Base-by-base conservation (phyloP, 2,113 vertebrate genomes). In the Cisticola juncidis region DNA sequence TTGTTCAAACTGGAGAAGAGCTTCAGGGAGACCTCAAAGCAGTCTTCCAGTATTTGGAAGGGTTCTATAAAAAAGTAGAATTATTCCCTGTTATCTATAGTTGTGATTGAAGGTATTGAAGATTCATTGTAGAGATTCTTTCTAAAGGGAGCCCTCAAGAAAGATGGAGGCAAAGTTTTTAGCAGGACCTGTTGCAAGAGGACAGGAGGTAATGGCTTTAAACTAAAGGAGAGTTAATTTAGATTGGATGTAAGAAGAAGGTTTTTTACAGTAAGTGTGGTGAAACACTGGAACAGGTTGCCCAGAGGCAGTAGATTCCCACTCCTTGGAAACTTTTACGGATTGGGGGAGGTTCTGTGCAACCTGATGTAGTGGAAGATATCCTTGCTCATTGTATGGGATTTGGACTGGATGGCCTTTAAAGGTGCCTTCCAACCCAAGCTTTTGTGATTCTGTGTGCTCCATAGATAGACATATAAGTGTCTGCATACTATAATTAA, bases 341-440 rank as follows among this genome's bases (percentile, higher is more conserved):
- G 12, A 14, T 22, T 88, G 35, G 35, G 14, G 1, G 2, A 61
- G 11, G 18, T 5, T 65, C 36, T 65, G 22, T 4, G 6, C 18
- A 44, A 13, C 12, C 2, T 36, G 36, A 13, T 26, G 26, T 28
- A 36, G 14, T 26, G 28, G 42, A 65, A 65, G 22, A 50, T 26
- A 13, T 25, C 10, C 28, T 9, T 61, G 8, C 19, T 62, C 6
- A 31, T 35, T 21, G 3, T 21, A 17, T 3, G 1, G 7, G 3
- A 4, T 6, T 40, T 47, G 14, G 29, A 66, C 45, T 26, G 25
- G 33, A 19, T 13, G 28, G 16, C 8, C n/a, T 72, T 35, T 20
- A 26, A 53, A 28, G 6, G 21, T 73, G 5, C 3, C 6, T 66
- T 42, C 25, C 38, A 35, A 33, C 2, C 3, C 38, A 73, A 66